Evolutionary conservation across 2,888 invertebrate species (phyloP).

Genomic region (Andrena praecox): DNA sequence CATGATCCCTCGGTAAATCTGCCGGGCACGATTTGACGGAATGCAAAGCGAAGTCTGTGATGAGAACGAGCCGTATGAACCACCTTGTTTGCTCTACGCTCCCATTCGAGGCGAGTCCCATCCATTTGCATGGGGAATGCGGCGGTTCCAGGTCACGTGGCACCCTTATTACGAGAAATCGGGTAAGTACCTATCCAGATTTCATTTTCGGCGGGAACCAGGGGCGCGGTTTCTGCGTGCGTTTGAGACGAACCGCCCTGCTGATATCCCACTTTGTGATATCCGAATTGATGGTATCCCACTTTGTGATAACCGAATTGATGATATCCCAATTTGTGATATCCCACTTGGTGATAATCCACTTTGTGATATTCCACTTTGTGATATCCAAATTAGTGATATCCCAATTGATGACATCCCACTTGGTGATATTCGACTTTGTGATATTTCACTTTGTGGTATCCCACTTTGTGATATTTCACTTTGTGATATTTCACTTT

Average conservation of each 20-base stretch:
- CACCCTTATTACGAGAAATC: neutral
- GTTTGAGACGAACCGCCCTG: neutral
- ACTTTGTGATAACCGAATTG: too few relatives aligned
- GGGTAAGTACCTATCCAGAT: neutral
- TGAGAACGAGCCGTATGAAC: slow-evolving; percentile 22
- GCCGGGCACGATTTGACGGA: slow-evolving; percentile 30
- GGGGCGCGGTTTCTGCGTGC: neutral
- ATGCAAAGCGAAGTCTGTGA: slow-evolving; percentile 11
- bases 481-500: too few relatives aligned
- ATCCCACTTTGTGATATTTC: too few relatives aligned
- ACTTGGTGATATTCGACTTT: too few relatives aligned
- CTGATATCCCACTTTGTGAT: neutral
- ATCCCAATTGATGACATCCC: too few relatives aligned
- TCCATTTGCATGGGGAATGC: slow-evolving; percentile 4
- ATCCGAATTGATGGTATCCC: too few relatives aligned
- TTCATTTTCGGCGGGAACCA: neutral
- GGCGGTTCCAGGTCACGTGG: neutral
- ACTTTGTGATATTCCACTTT: too few relatives aligned
- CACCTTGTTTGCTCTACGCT: slow-evolving; percentile 37
- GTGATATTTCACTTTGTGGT: too few relatives aligned
- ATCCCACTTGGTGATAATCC: too few relatives aligned
- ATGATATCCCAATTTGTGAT: too few relatives aligned
- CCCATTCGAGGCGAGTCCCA: neutral
- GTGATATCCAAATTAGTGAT: too few relatives aligned
- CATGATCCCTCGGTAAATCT: slow-evolving; percentile 61